Base-by-base conservation (phyloP, 1,140 invertebrate species). In the Babylonia areolata region DNA sequence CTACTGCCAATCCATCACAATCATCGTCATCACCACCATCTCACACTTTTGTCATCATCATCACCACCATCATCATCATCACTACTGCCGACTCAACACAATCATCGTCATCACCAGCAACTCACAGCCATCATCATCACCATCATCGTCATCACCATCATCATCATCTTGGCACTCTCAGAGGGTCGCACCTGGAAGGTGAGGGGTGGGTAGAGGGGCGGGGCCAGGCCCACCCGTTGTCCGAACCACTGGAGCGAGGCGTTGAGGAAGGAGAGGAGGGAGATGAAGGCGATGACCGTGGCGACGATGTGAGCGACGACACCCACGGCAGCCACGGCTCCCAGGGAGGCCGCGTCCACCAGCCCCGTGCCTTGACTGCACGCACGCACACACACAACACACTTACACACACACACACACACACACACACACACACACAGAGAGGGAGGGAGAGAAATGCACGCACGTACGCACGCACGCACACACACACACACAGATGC, bases 271-370 rank as follows among this genome's bases (percentile, higher is more conserved):
- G 96, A 96, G 0, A 99, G 94, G 84, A 98, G 96, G 0, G 98
- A 96, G 5, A 99, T 95, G 92, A 99, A 98, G 0, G 98, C 98
- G n/a, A 99, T 96, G 6, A 99, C 95, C 92, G 98, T 99, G 3
- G 97, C 97, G 23, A 97, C 96, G 86, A 99, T 98, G 80, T 97
- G 97, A 1, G 97, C 95, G 1, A 99, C 96, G 6, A 99, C 94
- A 15, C 96, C 95, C 15, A 98, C 96, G 5, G 96, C 97, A 81
- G 96, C 95, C 37, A 96, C 95, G 9, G 98, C 98, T 0, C 98
- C 98, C 91, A 97, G 96, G 0, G 96, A 96, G 0, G 97, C 98
- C 1, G 98, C 98, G 92, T 99, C 98, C 35, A 99, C 94, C 0
- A 97, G 95, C 85, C 97, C 98, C 0, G 96, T 95, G 89, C 98